Evolutionary conservation across 2,888 invertebrate species (phyloP), one percentile per base, ranked within the genome.

Genomic region (Drosophila mayaguana): DNA sequence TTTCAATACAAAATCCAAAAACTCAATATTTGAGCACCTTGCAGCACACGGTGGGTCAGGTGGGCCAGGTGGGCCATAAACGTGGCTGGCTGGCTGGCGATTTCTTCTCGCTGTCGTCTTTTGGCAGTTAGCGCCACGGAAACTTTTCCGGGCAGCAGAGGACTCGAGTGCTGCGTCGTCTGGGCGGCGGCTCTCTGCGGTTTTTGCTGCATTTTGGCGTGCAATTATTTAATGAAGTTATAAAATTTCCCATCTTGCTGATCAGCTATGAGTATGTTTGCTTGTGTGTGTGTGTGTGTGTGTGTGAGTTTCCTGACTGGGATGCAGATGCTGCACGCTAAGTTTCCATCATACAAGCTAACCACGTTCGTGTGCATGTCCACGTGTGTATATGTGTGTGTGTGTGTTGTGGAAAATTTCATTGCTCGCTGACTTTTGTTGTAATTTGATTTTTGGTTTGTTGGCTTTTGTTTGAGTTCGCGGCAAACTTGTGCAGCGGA

Each of bases 141-240:
- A 86, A 87, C 65, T 81, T 88, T 72, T 68, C 50, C 50, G 43
- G 45, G 43, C 60, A 82, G 51, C n/a, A 14, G 8, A 64, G 20
- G 32, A 45, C 51, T 28, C 25, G 51, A 57, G 62, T 32, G 28
- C 63, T 59, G 43, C 14, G 61, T 60, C 11, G 61, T 63, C 62
- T 72, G 57, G 75, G 53, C 59, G 67, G 50, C 59, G 61, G 72
- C 74, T 75, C 75, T 75, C 68, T 78, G 81, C 66, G 75, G 84
- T 54, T 74, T 66, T 62, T 65, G 60, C 72, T 81, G 78, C 82
- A 84, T 89, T 91, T 83, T 74, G 75, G 69, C 72, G 81, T 72
- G 91, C 90, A 89, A 91, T 89, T 89, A 89, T 89, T 78, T 89
- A 89, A 89, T 89, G 86, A 85, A 89, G 91, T 89, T 89, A 89